These are phyloP conservation scores for Acestrorhynchus altus DNA, from an alignment of 2,797 vertebrate genomes.

Conservation along the genomic window DNA sequence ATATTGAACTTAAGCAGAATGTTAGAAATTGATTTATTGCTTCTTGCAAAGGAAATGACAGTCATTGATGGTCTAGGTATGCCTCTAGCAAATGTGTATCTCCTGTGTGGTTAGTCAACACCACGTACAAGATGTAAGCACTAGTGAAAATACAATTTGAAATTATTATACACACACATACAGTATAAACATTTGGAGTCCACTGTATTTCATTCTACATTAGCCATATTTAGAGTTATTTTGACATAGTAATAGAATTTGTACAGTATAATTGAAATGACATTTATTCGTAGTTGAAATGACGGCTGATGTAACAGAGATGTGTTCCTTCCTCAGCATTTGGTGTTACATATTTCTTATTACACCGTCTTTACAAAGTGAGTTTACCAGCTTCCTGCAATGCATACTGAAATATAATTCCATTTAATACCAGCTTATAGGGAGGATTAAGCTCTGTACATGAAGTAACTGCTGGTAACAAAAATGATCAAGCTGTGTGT, in stretches of 20 bases:
- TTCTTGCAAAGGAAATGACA: background rate
- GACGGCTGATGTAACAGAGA: too few species aligned
- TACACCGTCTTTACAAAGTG: background rate
- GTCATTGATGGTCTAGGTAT: background rate
- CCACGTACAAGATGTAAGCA: background rate
- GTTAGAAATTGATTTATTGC: background rate
- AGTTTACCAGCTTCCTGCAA: background rate
- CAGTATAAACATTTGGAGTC: too few species aligned
- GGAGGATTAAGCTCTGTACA: slow-evolving; percentile 14
- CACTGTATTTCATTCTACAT: background rate
- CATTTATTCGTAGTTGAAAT: too few species aligned
- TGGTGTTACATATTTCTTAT: background rate
- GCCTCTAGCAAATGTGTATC: background rate
- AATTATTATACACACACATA: too few species aligned
- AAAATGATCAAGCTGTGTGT: background rate
- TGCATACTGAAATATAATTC: slow-evolving; percentile 15
- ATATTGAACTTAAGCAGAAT: slow-evolving; percentile 2
- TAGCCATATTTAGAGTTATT: background rate
- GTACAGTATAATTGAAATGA: too few species aligned
- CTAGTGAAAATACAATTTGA: too few species aligned
- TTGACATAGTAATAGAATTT: too few species aligned
- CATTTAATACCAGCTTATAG: slow-evolving; percentile 32
- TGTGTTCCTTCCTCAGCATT: background rate
- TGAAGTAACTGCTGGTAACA: slow-evolving; percentile 17
- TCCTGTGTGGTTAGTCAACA: background rate